phyloP scores from a whole-genome alignment of 2,113 vertebrate species.

The Lichenostomus cassidix region DNA sequence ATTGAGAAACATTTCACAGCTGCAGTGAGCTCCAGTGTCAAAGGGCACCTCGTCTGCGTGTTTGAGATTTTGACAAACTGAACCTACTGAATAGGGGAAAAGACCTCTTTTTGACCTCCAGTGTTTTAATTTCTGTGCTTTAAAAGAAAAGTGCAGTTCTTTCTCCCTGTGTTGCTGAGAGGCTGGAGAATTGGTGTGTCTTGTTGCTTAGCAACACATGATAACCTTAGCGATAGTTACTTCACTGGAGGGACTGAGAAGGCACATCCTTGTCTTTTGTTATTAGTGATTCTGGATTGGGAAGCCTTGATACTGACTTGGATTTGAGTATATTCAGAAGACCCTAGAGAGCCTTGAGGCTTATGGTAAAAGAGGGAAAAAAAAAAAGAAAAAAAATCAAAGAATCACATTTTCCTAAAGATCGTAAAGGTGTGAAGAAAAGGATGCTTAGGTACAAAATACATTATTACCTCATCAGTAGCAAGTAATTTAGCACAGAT shows the following conservation, averaged over 20 bases:
- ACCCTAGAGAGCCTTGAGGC: not conserved
- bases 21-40: not conserved
- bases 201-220: constrained; percentile 36
- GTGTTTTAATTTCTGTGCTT: not conserved
- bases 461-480: not conserved
- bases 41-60: not conserved
- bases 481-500: not conserved
- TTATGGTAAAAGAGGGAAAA: accelerated
- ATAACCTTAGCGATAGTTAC: not conserved
- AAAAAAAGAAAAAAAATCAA: not conserved
- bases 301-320: not conserved
- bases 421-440: not conserved
- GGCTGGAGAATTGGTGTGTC: not conserved
- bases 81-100: not conserved
- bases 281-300: not conserved
- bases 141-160: not conserved
- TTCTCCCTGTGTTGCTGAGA: not conserved
- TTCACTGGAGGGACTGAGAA: not conserved
- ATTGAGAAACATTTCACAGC: not conserved
- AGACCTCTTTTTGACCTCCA: not conserved
- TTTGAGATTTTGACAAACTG: not conserved
- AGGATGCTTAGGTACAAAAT: not conserved
- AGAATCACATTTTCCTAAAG: not conserved
- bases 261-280: not conserved
- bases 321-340: not conserved